These are phyloP conservation scores for Heteromurus nitidus DNA, from an alignment of 2,888 invertebrate genomes.

Conservation along the genomic window DNA sequence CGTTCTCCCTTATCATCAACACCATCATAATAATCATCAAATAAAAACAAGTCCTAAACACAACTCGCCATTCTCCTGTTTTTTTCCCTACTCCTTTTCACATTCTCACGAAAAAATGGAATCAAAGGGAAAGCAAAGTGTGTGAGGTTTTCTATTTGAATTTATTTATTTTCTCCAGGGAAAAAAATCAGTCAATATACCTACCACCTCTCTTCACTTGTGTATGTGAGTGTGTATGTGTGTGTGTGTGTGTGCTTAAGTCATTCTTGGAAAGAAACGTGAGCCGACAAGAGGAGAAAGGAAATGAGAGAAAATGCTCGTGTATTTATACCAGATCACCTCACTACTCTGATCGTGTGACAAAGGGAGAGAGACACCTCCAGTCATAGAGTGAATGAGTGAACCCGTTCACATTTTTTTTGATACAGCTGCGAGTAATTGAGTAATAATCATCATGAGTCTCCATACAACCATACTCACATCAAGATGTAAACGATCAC, in stretches of 20 bases:
- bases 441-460: conserved; percentile 51
- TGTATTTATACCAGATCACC: neutral
- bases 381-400: neutral
- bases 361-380: conserved; percentile 7
- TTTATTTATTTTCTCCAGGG: neutral
- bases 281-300: neutral
- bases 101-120: neutral
- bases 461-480: neutral
- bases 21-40: neutral
- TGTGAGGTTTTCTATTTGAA: neutral
- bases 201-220: too few species aligned
- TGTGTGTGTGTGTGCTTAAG: neutral
- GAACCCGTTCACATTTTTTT: conserved; percentile 9
- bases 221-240: too few species aligned
- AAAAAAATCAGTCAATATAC: neutral
- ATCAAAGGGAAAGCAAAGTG: neutral
- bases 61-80: neutral
- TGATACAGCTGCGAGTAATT: conserved; percentile 41
- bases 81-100: neutral
- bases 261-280: neutral
- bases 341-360: neutral
- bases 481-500: conserved; percentile 12
- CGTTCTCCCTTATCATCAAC: conserved; percentile 1
- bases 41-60: neutral
- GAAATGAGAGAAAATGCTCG: neutral